Base-by-base conservation (phyloP, 1,140 invertebrate genomes). In the Drosophila insularis region DNA sequence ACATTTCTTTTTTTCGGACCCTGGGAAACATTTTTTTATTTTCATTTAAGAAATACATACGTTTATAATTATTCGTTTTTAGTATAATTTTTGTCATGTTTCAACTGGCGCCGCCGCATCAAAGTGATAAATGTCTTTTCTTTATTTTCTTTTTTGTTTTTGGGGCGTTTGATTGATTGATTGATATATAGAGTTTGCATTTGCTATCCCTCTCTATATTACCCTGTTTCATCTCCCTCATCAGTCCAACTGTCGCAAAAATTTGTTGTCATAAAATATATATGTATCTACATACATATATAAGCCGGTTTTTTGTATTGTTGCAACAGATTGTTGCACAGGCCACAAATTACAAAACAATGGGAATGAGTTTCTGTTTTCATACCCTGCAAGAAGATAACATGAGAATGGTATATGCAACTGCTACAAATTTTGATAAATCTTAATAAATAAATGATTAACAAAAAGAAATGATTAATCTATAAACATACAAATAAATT, bases 211-310 rank as follows among this genome's bases (percentile, higher is more conserved):
- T 13, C 35, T 11, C 35, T 54, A 4, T 11, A 27, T n/a, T 14
- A n/a, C 27, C 14, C 23, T 21, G 17, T 17, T 21, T 53, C 14
- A 11, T 19, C 6, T 35, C 55, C 55, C 55, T 37, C 55, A 58
- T 58, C 55, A 58, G 55, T 58, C 55, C 55, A 58, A 37, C 55
- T 58, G 55, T 58, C 31, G 55, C 55, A 55, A 55, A 55, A 54
- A 54, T 27, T 27, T 27, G 23, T n/a, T 55, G 53, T 55, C 53
- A 55, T 58, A 58, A 37, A 58, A 37, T n/a, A 10, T 35, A 27
- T 27, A 37, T n/a, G 7, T 35, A n/a, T n/a, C n/a, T n/a, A n/a
- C n/a, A n/a, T n/a, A n/a, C n/a, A n/a, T n/a, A n/a, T n/a, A 17
- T 35, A 19, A 37, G 31, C 14, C 31, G 32, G 43, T 50, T 50